Conservation (phyloP, 2,797 vertebrate species). For the Threskiornis aethiopicus region DNA sequence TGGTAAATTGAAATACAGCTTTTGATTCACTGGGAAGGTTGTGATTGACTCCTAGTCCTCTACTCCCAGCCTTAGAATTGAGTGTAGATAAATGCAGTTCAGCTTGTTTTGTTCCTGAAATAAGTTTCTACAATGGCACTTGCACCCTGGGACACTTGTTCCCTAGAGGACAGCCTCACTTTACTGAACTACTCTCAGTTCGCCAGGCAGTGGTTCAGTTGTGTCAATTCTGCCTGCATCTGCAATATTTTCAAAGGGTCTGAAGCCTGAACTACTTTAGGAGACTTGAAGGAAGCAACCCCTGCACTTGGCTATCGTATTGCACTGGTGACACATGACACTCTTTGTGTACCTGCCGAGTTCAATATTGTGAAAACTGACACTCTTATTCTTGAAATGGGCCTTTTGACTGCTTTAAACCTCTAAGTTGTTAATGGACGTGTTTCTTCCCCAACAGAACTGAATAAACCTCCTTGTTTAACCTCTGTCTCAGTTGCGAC, state of each 20-base stretch:
- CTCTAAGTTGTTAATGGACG: slow-evolving; percentile 30
- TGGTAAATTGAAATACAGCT: slow-evolving; percentile 8
- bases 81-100: slow-evolving; percentile 41
- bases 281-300: slow-evolving; percentile 56
- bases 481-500: slow-evolving; percentile 40
- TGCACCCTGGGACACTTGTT: slow-evolving; percentile 30
- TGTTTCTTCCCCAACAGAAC: slow-evolving; percentile 57
- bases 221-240: slow-evolving; percentile 40
- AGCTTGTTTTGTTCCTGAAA: slow-evolving; percentile 55
- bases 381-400: slow-evolving; percentile 61
- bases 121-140: slow-evolving; percentile 51
- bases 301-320: slow-evolving; percentile 32
- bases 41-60: slow-evolving; percentile 11
- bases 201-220: neutral
- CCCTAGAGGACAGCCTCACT: slow-evolving; percentile 27
- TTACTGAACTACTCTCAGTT: slow-evolving; percentile 34
- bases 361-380: slow-evolving; percentile 64
- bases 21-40: neutral
- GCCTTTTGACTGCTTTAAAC: slow-evolving; percentile 62
- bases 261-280: slow-evolving; percentile 46
- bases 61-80: neutral
- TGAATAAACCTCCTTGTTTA: slow-evolving; percentile 67
- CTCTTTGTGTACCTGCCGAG: slow-evolving; percentile 59
- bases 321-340: slow-evolving; percentile 50
- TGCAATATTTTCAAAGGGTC: slow-evolving; percentile 57